Conservation (phyloP, 2,113 vertebrate genomes). For the Gnathonemus longibarbis region DNA sequence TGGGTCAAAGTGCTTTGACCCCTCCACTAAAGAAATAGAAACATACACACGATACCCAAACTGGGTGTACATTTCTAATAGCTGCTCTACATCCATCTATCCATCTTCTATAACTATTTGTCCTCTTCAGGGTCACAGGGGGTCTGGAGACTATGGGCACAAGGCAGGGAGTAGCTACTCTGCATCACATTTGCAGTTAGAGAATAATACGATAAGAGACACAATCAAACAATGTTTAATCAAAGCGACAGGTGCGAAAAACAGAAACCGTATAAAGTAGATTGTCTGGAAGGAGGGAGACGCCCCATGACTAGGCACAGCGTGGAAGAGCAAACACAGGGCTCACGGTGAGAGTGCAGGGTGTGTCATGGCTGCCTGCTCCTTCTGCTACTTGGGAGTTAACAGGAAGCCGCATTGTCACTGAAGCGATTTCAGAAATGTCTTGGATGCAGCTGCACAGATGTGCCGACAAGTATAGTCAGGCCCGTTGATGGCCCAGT, state of each 20-base stretch:
- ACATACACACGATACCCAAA: background rate
- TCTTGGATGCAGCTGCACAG: conserved; percentile 51
- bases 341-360: background rate
- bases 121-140: background rate
- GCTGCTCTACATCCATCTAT: background rate
- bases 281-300: background rate
- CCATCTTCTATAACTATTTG: background rate
- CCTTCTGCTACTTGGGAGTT: conserved; percentile 43
- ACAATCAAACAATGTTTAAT: background rate
- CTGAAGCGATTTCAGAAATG: conserved; percentile 48
- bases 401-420: conserved; percentile 53
- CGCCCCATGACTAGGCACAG: background rate
- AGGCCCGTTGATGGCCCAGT: conserved; percentile 39
- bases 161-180: background rate
- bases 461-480: conserved; percentile 55
- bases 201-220: background rate
- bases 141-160: background rate
- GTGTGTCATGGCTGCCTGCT: conserved; percentile 10
- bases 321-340: background rate
- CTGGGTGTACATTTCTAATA: background rate
- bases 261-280: background rate
- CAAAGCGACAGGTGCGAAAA: background rate
- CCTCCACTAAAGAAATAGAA: background rate
- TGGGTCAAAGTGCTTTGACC: background rate
- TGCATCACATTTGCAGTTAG: background rate